A percentile compares a stretch with the other conserved stretches of the same genome.
Conservation (phyloP, 2,888 invertebrate species). For the Halocaridina rubra region DNA sequence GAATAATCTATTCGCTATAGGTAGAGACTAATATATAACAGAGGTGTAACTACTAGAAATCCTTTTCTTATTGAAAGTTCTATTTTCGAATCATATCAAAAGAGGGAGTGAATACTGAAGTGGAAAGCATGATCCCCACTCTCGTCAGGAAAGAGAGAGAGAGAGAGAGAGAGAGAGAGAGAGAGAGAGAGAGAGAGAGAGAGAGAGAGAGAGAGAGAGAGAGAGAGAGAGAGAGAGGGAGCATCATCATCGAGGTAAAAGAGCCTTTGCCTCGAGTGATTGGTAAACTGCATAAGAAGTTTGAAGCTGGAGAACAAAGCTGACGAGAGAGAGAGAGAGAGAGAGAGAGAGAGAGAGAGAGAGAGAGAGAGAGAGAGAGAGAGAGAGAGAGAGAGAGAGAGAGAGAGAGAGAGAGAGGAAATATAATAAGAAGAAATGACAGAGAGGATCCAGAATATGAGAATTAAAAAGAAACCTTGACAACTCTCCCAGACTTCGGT, state of each 20-base stretch:
- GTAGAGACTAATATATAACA: neutral
- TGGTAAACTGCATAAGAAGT: too few relatives aligned
- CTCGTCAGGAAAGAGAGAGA: neutral
- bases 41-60: neutral
- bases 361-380: neutral
- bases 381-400: neutral
- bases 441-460: too few relatives aligned
- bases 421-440: too few relatives aligned
- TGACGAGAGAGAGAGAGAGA: neutral
- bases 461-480: too few relatives aligned
- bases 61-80: neutral
- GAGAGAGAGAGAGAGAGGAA: slow-evolving; percentile 4
- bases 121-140: neutral
- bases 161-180: neutral
- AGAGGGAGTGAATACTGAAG: too few relatives aligned
- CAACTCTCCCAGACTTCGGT: too few relatives aligned
- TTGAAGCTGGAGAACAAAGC: too few relatives aligned
- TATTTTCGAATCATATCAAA: too few relatives aligned
- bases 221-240: neutral
- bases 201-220: neutral
- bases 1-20: too few relatives aligned
- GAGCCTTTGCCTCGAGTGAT: too few relatives aligned
- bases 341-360: neutral
- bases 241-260: too few relatives aligned
- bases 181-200: neutral